Base-by-base conservation (phyloP, 1,140 invertebrate genomes). In the Druon quercuslanigerum region DNA sequence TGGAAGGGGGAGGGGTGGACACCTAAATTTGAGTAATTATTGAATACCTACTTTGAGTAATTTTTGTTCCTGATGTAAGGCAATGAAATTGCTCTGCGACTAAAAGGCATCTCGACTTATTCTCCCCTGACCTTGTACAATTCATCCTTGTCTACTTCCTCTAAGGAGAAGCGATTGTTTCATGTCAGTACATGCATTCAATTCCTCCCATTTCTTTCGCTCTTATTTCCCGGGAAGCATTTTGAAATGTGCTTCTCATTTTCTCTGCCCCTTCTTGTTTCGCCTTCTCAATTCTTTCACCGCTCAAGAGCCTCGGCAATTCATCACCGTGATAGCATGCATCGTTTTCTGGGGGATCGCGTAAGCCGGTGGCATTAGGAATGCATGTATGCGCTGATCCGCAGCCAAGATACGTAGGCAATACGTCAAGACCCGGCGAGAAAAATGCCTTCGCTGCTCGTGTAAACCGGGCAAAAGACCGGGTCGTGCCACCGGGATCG, bases 301-400 rank as follows among this genome's bases (percentile, higher is more conserved):
- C 20, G 60, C 16, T 66, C 72, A 78, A 74, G 54, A 79, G 66
- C 74, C 66, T 51, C 25, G 74, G 80, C 79, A 82, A 83, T 85
- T 85, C 82, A 83, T 85, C 84, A 85, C 76, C 20, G 70, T 73
- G 74, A 78, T 76, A 80, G 76, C 72, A 78, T 78, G 79, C 79
- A 75, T 78, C 79, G 80, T 79, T 78, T 33, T 79, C 76, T 51
- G 57, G 75, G 74, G 82, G 70, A 82, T 81, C 78, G 73, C 72
- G 60, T 74, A 79, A 79, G 82, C 82, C 74, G 72, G 77, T 80
- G 75, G 81, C 81, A 87, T 87, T 86, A 86, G 76, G 82, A 79
- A 87, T 87, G 84, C 84, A 87, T 87, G 84, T 87, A 87, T 87
- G 85, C 86, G 79, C 83, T 83, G 86, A 87, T 87, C 84, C 80